Percentiles rank a stretch among this genome's conserved stretches.
Evolutionary conservation across 2,888 invertebrate genomes (phyloP).

Genomic region (Galeruca laticollis): DNA sequence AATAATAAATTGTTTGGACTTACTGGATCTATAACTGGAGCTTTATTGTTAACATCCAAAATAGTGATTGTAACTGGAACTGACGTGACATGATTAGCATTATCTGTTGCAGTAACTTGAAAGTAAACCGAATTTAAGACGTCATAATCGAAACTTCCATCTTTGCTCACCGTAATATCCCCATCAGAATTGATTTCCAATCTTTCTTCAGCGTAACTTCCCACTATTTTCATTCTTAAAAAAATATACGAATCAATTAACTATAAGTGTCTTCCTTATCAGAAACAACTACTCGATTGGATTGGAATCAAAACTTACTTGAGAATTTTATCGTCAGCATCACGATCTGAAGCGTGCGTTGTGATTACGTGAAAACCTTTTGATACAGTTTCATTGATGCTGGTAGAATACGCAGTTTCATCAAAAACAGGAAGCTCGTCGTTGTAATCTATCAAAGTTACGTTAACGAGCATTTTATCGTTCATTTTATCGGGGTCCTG

Average conservation of each 20-base stretch:
- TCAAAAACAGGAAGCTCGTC: slow-evolving; percentile 78
- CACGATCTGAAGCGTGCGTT: slow-evolving; percentile 72
- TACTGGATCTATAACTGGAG: slow-evolving; percentile 75
- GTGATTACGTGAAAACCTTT: slow-evolving; percentile 68
- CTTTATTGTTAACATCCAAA: slow-evolving; percentile 79
- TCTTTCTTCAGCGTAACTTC: slow-evolving; percentile 62
- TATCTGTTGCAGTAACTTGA: slow-evolving; percentile 65
- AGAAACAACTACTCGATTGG: no score
- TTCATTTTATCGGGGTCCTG: slow-evolving; percentile 47
- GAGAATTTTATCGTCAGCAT: slow-evolving; percentile 71
- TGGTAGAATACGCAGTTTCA: slow-evolving; percentile 61
- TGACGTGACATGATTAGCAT: slow-evolving; percentile 68
- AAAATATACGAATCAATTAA: not conserved
- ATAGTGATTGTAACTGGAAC: slow-evolving; percentile 73
- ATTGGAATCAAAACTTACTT: slow-evolving; percentile 65
- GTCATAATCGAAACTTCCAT: slow-evolving; percentile 75
- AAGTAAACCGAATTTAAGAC: slow-evolving; percentile 69
- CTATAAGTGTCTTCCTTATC: no score
- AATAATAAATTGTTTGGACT: slow-evolving; percentile 52
- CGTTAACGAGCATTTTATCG: slow-evolving; percentile 51
- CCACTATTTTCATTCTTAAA: slow-evolving; percentile 71
- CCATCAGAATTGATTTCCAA: slow-evolving; percentile 70
- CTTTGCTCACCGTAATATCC: slow-evolving; percentile 68
- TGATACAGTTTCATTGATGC: slow-evolving; percentile 71
- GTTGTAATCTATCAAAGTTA: slow-evolving; percentile 71